These are phyloP conservation scores for Micrasema minimum DNA, from an alignment of 1,140 invertebrate species.

Conservation along the genomic window DNA sequence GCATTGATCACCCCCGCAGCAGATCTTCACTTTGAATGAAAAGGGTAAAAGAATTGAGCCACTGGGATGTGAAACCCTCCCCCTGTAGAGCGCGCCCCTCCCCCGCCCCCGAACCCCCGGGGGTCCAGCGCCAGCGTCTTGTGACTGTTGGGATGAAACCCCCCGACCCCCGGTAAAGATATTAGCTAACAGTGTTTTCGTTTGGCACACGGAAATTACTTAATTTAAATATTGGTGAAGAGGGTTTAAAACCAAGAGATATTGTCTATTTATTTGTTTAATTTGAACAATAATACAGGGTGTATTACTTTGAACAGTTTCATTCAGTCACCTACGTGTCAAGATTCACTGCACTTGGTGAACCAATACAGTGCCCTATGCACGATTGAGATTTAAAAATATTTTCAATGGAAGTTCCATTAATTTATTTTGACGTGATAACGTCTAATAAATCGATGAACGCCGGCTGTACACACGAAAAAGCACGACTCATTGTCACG, in stretches of 20 bases:
- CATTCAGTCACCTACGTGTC: too few species aligned
- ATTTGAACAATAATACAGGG: too few species aligned
- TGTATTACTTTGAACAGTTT: too few species aligned
- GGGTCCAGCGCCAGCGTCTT: neutral
- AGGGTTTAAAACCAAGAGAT: neutral
- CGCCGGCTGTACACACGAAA: too few species aligned
- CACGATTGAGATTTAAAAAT: too few species aligned
- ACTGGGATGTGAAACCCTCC: constrained; percentile 25
- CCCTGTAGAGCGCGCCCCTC: neutral
- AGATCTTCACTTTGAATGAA: constrained; percentile 19
- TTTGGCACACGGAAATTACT: constrained; percentile 3
- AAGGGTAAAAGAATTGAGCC: constrained; percentile 32
- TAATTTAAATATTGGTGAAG: neutral
- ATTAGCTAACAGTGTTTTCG: neutral
- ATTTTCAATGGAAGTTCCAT: too few species aligned
- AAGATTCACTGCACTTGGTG: too few species aligned
- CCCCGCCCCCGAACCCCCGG: neutral
- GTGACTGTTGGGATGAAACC: neutral
- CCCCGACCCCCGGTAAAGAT: neutral
- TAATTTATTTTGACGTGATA: too few species aligned
- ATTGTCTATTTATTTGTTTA: too few species aligned
- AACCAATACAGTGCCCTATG: too few species aligned
- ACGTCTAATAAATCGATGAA: too few species aligned
- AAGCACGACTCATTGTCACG: too few species aligned
- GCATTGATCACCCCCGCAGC: constrained; percentile 9